Evolutionary conservation across 2,888 invertebrate species (phyloP), one percentile per base, ranked within the genome.

Genomic region (Phalera bucephala): DNA sequence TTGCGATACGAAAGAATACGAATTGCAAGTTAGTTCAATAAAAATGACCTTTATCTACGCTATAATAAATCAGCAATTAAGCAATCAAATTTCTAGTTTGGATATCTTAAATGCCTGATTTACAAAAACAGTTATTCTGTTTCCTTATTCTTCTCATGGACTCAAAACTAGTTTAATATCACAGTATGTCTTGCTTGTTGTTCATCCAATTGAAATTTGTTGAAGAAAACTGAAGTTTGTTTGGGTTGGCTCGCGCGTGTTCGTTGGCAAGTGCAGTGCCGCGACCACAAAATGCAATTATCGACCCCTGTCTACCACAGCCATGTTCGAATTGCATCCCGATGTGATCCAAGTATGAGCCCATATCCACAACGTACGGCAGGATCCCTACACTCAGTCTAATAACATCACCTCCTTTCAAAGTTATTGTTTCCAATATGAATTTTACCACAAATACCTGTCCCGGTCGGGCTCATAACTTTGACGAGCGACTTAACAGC

Each of bases 201-300:
- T 80, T 83, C 75, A 74, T 70, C 66, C 66, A 69, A 72, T 72
- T 55, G 71, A 71, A 69, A 74, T 74, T 73, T 78, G 69, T 72
- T 58, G 64, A 78, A 83, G 80, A 78, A 82, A 79, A 67, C 75
- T 80, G 64, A 72, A 81, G 80, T 76, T 75, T 85, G 80, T 85
- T 86, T 87, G 76, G 76, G 72, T 80, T 79, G 74, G 69, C 79
- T 78, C 70, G 79, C 72, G 70, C 76, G 72, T 80, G 80, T 81
- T 72, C 59, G 65, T 53, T 52, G 57, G 57, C 72, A 73, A 81
- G 81, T 78, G 71, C 76, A 77, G 74, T 75, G 66, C 63, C 60
- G 70, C 72, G 73, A 87, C 86, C 88, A 82, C 88, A 84, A 84
- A 87, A 87, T 84, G 85, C 82, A 88, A 87, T 88, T 87, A 89